Percentiles rank a stretch among this genome's conserved stretches.
Conservation (phyloP, 1,140 invertebrate species). For the Solenopsis fugax region DNA sequence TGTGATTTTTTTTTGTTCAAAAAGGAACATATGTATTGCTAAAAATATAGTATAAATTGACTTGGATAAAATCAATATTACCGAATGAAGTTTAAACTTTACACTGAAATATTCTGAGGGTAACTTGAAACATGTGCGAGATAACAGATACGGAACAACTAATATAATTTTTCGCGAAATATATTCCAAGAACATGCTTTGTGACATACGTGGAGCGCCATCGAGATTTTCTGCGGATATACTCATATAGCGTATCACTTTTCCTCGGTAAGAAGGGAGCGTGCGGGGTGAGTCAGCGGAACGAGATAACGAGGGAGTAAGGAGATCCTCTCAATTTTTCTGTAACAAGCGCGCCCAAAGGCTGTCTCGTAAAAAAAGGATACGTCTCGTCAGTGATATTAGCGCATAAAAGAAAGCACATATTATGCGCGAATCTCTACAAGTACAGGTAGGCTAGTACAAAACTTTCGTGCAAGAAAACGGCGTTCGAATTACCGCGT, state of each 20-base stretch:
- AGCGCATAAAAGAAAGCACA: slow-evolving; percentile 26
- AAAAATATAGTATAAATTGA: background rate
- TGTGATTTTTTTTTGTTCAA: no score
- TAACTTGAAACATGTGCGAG: background rate
- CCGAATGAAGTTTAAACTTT: background rate
- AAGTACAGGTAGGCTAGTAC: no score
- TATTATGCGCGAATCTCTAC: slow-evolving; percentile 35
- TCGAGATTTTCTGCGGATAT: slow-evolving; percentile 44
- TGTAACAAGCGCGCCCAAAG: slow-evolving; percentile 66
- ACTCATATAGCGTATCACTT: slow-evolving; percentile 47
- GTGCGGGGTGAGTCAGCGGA: slow-evolving; percentile 37
- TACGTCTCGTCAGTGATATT: slow-evolving; percentile 30
- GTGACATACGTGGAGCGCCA: background rate
- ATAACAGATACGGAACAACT: slow-evolving; percentile 3
- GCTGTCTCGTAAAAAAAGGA: slow-evolving; percentile 29
- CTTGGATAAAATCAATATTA: background rate
- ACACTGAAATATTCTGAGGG: background rate
- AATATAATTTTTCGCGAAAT: background rate
- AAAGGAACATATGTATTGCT: background rate
- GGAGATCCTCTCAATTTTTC: slow-evolving; percentile 72
- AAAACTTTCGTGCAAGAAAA: background rate
- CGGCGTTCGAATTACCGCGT: slow-evolving; percentile 3
- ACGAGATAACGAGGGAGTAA: slow-evolving; percentile 72
- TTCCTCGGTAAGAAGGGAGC: slow-evolving; percentile 32
- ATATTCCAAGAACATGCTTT: slow-evolving; percentile 27